Evolutionary conservation across 2,113 vertebrate species (phyloP), one percentile per base, ranked within the genome.

Genomic region (Coreoperca whiteheadi): DNA sequence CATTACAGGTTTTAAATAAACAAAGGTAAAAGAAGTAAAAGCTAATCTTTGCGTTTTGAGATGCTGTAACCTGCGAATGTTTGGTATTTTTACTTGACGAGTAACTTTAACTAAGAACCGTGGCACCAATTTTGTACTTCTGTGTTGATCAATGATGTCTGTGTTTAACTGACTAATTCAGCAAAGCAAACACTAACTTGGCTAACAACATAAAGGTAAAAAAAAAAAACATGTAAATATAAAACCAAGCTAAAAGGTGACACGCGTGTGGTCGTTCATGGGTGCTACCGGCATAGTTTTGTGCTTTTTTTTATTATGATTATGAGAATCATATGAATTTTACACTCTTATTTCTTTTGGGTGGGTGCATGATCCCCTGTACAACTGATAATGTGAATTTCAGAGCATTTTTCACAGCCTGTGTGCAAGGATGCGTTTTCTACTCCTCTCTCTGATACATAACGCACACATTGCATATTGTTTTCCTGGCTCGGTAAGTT

Each of bases 391-490:
- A 46, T n/a, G 25, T 32, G 6, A 20, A 34, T 37, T 54, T 54
- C 14, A 20, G 18, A 56, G 23, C 4, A 16, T 32, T 48, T 67
- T 53, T 69, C 18, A 59, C 9, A 60, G 51, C n/a, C 37, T 56
- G 67, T 8, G 34, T 74, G 34, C 6, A 39, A 46, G 12, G 10
- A 41, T 63, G 25, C 41, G 46, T 50, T 56, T 74, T 41, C 32
- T 10, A 41, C 39, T 79, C 23, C 25, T 30, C 61, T 60, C 23
- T 68, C 23, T 69, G 51, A 34, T 50, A 23, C 64, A 76, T 30
- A 46, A 51, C 39, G 56, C 61, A 60, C 65, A 87, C 30, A 14
- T n/a, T 71, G 43, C 67, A 82, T 30, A 72, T 59, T 21, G 67
- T 73, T 73, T 56, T 68, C 71, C 56, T 72, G 69, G 54, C 28